Conservation (phyloP, 2,113 vertebrate species). For the Xiphorhynchus elegans region DNA sequence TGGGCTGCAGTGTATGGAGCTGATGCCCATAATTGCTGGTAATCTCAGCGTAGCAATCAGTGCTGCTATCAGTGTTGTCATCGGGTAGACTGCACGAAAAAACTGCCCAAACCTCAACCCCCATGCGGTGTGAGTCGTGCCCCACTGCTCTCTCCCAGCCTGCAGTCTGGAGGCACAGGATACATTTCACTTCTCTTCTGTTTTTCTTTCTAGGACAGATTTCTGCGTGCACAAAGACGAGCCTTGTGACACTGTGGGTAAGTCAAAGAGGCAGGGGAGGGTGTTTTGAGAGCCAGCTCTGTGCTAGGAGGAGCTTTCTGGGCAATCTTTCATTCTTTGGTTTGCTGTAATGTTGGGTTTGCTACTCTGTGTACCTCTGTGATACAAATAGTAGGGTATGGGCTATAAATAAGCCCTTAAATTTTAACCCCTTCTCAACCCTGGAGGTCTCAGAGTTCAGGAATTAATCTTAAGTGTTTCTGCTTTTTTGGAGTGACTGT, state of each 20-base stretch:
- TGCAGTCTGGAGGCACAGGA: not conserved
- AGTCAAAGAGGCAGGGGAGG: slow-evolving; percentile 67
- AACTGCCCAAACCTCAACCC: not conserved
- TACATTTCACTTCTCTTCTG: slow-evolving; percentile 39
- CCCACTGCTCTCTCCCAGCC: not conserved
- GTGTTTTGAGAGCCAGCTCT: not conserved
- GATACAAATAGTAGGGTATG: not conserved
- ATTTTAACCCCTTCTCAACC: not conserved
- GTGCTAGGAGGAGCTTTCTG: not conserved
- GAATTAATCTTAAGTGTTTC: not conserved
- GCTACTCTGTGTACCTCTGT: not conserved
- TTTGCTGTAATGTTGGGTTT: not conserved
- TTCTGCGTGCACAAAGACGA: slow-evolving; percentile 99
- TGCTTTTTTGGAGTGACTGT: not conserved
- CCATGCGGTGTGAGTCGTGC: not conserved
- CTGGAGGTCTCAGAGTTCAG: not conserved
- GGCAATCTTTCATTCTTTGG: not conserved
- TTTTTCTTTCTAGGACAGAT: slow-evolving; percentile 89
- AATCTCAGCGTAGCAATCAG: not conserved
- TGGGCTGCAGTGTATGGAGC: not conserved
- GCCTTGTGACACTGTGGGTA: slow-evolving; percentile 97
- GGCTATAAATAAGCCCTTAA: not conserved
- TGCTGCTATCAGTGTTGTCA: not conserved
- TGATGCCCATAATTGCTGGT: not conserved
- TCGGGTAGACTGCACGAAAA: not conserved